Base-by-base conservation (phyloP, 1,140 invertebrate genomes). In the Ceratina australensis region DNA sequence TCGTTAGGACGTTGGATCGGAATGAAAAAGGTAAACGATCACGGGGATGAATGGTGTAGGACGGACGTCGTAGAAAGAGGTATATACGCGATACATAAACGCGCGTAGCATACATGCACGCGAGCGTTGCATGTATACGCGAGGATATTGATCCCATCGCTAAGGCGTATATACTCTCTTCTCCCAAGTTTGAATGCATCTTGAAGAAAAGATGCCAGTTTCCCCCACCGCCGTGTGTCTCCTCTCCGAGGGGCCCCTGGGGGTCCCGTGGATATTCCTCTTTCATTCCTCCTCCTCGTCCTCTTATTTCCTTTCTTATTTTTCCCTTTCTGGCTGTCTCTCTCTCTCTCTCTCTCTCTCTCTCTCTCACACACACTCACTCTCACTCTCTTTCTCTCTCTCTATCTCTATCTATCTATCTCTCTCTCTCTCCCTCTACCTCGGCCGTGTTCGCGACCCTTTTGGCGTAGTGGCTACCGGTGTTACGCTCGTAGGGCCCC, bases 401-500 rank as follows among this genome's bases (percentile, higher is more conserved):
- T 49, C 73, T 79, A 33, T 82, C 75, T 47, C 73, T 65, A n/a
- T 60, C 28, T 49, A 61, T 79, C 26, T 82, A 68, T 56, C 74
- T 78, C 69, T 72, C 69, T 80, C 59, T 61, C 49, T 78, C 54
- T 67, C 65, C 73, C 68, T 42, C 33, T 42, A 10, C 3, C 5
- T 42, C 75, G 73, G 73, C 79, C 79, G 50, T 77, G 52, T 81
- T 24, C 68, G 82, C 79, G 76, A 86, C 86, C 86, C 88, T 86
- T 88, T 89, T 87, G 86, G 81, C 87, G 88, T 91, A 91, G 90
- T 90, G 89, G 89, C 91, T 92, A 90, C 91, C 87, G 89, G 91
- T 90, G 88, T 92, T 92, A 92, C 91, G 90, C 91, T 92, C 90
- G 90, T 92, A 92, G 86, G 84, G 86, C 86, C 87, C 85, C 83